Conservation (phyloP, 2,888 invertebrate species). For the Amaurobius ferox region DNA sequence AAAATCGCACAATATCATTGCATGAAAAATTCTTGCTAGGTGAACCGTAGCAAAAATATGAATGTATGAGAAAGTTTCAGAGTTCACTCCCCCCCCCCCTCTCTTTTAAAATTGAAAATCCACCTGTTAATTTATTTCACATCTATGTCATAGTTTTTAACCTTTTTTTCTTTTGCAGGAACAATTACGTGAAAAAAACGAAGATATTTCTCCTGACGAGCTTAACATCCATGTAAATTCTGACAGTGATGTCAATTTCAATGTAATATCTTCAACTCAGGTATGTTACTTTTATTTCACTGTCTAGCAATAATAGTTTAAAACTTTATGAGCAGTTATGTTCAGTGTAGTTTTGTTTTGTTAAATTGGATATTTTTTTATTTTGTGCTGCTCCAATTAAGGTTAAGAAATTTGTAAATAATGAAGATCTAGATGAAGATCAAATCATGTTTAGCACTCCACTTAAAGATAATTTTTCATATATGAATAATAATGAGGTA, state of each 20-base stretch:
- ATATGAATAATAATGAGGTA: constrained; percentile 27
- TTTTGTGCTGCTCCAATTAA: no score
- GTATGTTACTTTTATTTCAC: background rate
- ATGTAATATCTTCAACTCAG: background rate
- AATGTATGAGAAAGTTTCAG: background rate
- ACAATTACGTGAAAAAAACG: constrained; percentile 32
- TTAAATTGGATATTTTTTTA: no score
- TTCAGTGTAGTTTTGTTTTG: no score
- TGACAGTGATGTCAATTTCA: background rate
- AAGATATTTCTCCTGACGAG: background rate
- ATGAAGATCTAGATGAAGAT: constrained; percentile 19
- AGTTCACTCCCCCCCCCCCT: background rate
- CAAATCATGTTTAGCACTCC: constrained; percentile 58
- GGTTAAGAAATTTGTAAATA: constrained; percentile 23
- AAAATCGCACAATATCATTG: no score
- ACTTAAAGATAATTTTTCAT: constrained; percentile 12
- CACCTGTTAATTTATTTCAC: no score
- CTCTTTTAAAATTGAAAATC: no score
- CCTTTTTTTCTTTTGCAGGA: constrained; percentile 18
- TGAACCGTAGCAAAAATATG: no score
- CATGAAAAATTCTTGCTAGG: no score
- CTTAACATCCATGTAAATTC: background rate
- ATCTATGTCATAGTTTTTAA: no score
- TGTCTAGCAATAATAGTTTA: no score
- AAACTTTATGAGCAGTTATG: no score